Evolutionary conservation across 2,797 vertebrate genomes (phyloP).

Genomic region (Limnodromus scolopaceus): DNA sequence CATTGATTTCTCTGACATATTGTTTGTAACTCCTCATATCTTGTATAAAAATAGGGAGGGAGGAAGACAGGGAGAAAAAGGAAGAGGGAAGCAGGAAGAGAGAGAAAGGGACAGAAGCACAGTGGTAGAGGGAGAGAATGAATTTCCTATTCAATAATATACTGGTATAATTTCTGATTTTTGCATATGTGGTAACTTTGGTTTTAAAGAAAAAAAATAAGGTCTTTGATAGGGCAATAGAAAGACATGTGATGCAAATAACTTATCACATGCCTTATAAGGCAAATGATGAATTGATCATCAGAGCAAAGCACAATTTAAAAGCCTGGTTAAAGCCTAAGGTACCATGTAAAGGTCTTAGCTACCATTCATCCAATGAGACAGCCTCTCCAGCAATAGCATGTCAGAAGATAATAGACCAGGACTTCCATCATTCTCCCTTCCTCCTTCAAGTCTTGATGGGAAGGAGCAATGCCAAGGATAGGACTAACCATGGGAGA

Average conservation of each 20-base stretch:
- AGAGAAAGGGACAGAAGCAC: neutral
- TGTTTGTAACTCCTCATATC: neutral
- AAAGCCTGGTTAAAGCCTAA: neutral
- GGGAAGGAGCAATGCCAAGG: neutral
- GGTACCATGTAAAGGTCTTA: neutral
- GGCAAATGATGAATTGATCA: neutral
- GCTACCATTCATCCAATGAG: neutral
- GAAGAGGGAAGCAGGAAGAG: neutral
- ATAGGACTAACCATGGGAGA: neutral
- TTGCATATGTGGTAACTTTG: neutral
- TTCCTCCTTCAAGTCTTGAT: neutral
- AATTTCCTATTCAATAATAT: neutral
- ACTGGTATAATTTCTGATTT: neutral
- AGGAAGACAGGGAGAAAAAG: neutral
- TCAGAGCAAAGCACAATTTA: neutral
- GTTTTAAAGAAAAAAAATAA: neutral
- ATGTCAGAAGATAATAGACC: neutral
- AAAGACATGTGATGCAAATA: neutral
- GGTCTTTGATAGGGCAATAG: neutral
- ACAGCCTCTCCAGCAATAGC: neutral
- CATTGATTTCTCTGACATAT: neutral
- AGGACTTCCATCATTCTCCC: neutral
- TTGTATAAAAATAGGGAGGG: neutral
- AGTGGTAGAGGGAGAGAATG: neutral
- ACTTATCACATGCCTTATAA: neutral